Conservation (phyloP, 2,888 invertebrate species). For the Acanthosoma haemorrhoidale region DNA sequence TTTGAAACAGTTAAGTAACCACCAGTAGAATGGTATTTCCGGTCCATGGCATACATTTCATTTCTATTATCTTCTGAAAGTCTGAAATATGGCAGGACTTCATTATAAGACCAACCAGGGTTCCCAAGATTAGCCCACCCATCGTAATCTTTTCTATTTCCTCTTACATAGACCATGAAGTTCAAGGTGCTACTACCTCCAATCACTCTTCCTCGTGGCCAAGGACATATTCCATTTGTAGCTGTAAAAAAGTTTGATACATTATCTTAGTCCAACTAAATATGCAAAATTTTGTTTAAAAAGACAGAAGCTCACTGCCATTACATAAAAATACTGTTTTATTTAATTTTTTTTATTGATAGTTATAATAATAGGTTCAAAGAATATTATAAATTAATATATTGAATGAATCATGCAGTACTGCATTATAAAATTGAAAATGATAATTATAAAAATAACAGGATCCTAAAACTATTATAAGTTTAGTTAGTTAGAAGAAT, state of each 20-base stretch:
- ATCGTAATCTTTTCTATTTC: slow-evolving; percentile 41
- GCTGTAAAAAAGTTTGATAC: slow-evolving; percentile 29
- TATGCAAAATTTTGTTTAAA: too few relatives aligned
- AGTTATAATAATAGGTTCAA: too few relatives aligned
- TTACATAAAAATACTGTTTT: too few relatives aligned
- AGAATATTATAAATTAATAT: too few relatives aligned
- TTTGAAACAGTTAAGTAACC: slow-evolving; percentile 41
- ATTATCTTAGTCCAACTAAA: too few relatives aligned
- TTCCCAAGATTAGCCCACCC: slow-evolving; percentile 41
- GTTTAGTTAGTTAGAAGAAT: too few relatives aligned
- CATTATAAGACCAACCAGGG: slow-evolving; percentile 42
- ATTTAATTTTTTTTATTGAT: too few relatives aligned
- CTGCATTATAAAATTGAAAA: too few relatives aligned
- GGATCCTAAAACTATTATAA: too few relatives aligned
- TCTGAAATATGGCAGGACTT: slow-evolving; percentile 44
- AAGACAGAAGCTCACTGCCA: too few relatives aligned
- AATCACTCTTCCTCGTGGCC: slow-evolving; percentile 68
- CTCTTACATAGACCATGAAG: slow-evolving; percentile 42
- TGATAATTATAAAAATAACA: too few relatives aligned
- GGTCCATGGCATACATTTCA: slow-evolving; percentile 34
- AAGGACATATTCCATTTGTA: slow-evolving; percentile 59
- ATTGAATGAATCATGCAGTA: too few relatives aligned
- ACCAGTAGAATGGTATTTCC: slow-evolving; percentile 40
- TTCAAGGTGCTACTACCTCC: slow-evolving; percentile 42
- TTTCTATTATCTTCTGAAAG: slow-evolving; percentile 45